These are phyloP conservation scores for Melitaea athalia DNA, from an alignment of 2,888 invertebrate genomes.

Conservation along the genomic window DNA sequence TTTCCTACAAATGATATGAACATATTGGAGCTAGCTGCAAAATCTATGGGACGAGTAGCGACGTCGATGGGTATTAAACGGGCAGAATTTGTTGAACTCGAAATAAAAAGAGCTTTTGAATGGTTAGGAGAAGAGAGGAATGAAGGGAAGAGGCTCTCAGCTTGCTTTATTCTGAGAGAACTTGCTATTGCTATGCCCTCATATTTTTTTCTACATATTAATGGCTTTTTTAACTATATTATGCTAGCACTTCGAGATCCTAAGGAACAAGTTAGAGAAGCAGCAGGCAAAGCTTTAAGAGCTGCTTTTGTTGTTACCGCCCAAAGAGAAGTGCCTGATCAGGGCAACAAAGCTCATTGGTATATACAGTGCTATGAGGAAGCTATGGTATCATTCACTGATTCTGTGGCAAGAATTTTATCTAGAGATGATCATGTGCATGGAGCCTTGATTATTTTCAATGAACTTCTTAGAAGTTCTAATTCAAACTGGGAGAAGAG, in stretches of 20 bases:
- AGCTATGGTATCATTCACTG: conserved; percentile 89
- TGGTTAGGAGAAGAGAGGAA: conserved; percentile 95
- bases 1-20: conserved; percentile 93
- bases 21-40: conserved; percentile 96
- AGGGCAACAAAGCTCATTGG: conserved; percentile 93
- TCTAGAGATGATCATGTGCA: conserved; percentile 95
- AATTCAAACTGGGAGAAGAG: conserved; percentile 93
- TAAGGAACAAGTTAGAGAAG: conserved; percentile 94
- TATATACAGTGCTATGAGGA: conserved; percentile 96
- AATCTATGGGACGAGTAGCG: conserved; percentile 96
- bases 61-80: conserved; percentile 94
- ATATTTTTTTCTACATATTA: conserved; percentile 96
- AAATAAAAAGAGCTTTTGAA: conserved; percentile 96
- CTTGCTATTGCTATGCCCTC: conserved; percentile 98
- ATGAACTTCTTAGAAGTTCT: conserved; percentile 95
- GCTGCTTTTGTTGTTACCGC: conserved; percentile 97
- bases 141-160: conserved; percentile 95
- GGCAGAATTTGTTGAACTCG: conserved; percentile 97
- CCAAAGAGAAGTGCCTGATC: conserved; percentile 95
- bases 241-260: conserved; percentile 95
- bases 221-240: conserved; percentile 95
- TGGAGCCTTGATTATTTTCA: conserved; percentile 94
- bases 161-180: conserved; percentile 95
- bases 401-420: conserved; percentile 81
- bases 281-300: conserved; percentile 94